Conservation (phyloP, 2,888 invertebrate species). For the Meteorus cinctellus region DNA sequence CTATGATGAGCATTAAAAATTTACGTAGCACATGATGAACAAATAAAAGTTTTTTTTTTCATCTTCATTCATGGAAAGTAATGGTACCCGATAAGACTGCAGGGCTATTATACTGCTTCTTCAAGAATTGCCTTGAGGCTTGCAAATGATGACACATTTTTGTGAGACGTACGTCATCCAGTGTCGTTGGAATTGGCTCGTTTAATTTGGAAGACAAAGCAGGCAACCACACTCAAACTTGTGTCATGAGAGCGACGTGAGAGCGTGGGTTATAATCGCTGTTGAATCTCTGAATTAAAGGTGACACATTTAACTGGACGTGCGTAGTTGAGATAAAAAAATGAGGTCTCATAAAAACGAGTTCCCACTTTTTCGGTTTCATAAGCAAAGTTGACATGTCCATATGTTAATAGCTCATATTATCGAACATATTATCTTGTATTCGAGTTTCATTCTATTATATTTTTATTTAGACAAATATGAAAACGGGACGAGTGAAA, state of each 20-base stretch:
- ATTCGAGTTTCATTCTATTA: too few relatives aligned
- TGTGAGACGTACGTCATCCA: conserved; percentile 13
- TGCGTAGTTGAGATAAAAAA: neutral
- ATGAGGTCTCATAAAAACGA: neutral
- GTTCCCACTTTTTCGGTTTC: neutral
- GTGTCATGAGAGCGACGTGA: conserved; percentile 1
- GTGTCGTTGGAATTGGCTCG: conserved; percentile 20
- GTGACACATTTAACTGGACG: neutral
- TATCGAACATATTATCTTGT: too few relatives aligned
- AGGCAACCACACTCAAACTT: conserved; percentile 11
- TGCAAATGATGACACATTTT: conserved; percentile 24
- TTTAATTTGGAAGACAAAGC: conserved; percentile 12
- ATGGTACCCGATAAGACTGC: neutral
- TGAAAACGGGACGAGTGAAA: too few relatives aligned
- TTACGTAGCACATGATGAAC: neutral
- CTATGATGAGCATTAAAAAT: neutral
- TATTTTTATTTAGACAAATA: too few relatives aligned
- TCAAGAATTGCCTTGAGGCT: conserved; percentile 17
- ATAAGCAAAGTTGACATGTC: neutral
- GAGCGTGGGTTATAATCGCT: conserved; percentile 30
- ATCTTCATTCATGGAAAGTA: conserved; percentile 1
- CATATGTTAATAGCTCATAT: neutral
- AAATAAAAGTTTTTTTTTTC: neutral
- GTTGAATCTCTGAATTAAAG: neutral
- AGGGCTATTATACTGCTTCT: neutral